Base-by-base conservation (phyloP, 2,113 vertebrate species). In the Leptodactylus fuscus region DNA sequence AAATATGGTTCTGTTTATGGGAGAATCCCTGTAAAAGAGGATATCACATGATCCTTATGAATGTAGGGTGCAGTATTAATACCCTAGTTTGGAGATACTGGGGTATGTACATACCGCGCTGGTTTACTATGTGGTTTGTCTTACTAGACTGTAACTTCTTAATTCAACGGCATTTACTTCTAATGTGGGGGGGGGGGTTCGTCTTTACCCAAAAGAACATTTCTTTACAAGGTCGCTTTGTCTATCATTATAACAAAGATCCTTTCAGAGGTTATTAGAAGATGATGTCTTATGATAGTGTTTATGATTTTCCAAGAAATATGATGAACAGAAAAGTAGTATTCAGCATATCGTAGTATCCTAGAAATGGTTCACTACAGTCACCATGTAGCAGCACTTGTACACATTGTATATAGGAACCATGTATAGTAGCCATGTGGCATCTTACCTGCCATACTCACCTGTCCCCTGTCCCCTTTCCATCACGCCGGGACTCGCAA, bases 281-380 rank as follows among this genome's bases (percentile, higher is more conserved):
- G 48, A 34, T 77, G 24, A 10, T 77, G 48, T 55, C 75, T 53
- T 77, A 18, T 77, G 75, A 77, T 55, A 36, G 49, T 55, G 10
- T 51, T 53, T 77, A 53, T 53, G 18, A 55, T 77, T 77, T 77
- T 77, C 27, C 48, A 77, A 53, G 48, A 77, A 53, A 49, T 73
- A 10, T 18, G 48, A 20, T 8, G 10, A 32, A 13, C 27, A 53
- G 29, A 49, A 32, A 77, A 55, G 75, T 77, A 55, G 36, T 29
- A 36, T 36, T 77, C 18, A 53, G 27, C 29, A 29, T 55, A 16
- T 36, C 29, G 22, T 55, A 53, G 32, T 77, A 29, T 77, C 74
- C 3, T 22, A 20, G 51, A 77, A 77, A 55, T n/a, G 16, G 36
- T 77, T 20, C 38, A 22, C 51, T n/a, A 5, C 22, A 6, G 6